Percentiles rank a stretch among this genome's conserved stretches.
These are phyloP conservation scores for Yponomeuta cagnagella DNA, from an alignment of 2,888 invertebrate genomes.

Conservation along the genomic window DNA sequence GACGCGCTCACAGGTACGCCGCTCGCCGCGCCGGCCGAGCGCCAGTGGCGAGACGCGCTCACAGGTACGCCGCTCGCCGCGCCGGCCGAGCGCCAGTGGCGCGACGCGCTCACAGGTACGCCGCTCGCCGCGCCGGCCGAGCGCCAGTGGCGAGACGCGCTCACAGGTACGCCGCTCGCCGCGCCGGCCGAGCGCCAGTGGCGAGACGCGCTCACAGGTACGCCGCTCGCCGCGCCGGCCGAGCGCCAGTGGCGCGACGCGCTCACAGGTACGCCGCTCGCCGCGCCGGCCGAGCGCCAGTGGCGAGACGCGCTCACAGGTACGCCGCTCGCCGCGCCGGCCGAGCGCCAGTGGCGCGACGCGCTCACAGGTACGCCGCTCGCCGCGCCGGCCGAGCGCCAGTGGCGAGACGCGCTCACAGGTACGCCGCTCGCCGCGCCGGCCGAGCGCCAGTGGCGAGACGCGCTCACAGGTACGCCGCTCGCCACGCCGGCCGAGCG, in stretches of 20 bases:
- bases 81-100: conserved; percentile 11
- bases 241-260: not conserved
- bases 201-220: not conserved
- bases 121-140: no score
- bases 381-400: conserved; percentile 14
- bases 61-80: not conserved
- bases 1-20: not conserved
- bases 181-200: conserved; percentile 15
- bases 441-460: not conserved
- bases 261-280: not conserved
- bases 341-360: not conserved
- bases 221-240: no score
- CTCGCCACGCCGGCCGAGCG: conserved; percentile 6
- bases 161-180: not conserved
- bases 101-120: not conserved
- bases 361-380: not conserved
- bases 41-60: not conserved
- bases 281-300: conserved; percentile 9
- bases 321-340: not conserved
- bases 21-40: not conserved
- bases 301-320: not conserved
- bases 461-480: not conserved
- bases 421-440: not conserved
- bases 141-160: not conserved
- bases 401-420: not conserved